A percentile compares a stretch with the other conserved stretches of the same genome.
Conservation (phyloP, 1,140 invertebrate genomes). For the Apis cerana region DNA sequence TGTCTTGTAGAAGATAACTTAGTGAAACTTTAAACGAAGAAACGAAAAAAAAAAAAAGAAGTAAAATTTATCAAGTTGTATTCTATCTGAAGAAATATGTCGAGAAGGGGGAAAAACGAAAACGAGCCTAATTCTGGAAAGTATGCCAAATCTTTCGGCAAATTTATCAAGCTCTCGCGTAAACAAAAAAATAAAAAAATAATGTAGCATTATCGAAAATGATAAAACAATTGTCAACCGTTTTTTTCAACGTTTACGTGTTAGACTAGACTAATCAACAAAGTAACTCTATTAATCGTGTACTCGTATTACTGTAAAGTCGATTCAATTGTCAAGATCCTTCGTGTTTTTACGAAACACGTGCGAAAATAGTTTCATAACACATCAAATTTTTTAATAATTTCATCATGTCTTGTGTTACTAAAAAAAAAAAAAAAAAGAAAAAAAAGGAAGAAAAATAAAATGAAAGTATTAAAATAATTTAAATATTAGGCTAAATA, state of each 20-base stretch:
- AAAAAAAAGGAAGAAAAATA: neutral
- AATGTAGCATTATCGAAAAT: constrained; percentile 46
- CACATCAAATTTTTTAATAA: neutral
- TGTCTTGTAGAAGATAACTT: constrained; percentile 37
- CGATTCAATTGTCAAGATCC: constrained; percentile 41
- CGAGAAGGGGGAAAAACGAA: neutral
- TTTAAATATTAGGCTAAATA: neutral
- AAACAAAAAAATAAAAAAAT: constrained; percentile 26
- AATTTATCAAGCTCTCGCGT: constrained; percentile 40
- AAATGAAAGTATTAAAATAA: neutral
- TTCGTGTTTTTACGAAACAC: constrained; percentile 37
- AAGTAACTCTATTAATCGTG: constrained; percentile 62
- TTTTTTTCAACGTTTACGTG: constrained; percentile 70
- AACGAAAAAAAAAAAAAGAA: constrained; percentile 15
- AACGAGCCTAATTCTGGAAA: constrained; percentile 1
- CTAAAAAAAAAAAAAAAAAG: neutral
- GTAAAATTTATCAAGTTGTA: constrained; percentile 7
- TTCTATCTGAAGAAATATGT: neutral
- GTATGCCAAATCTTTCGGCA: constrained; percentile 15
- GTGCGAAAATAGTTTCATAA: constrained; percentile 11
- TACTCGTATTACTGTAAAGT: constrained; percentile 54
- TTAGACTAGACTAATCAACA: constrained; percentile 67
- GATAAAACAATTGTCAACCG: constrained; percentile 67
- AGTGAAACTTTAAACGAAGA: constrained; percentile 38
- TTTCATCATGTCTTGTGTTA: neutral